Evolutionary conservation across 53 echinoderm and acorn worm species (phyloP), one percentile per base, ranked within the genome.

Genomic region (Antedon mediterranea): DNA sequence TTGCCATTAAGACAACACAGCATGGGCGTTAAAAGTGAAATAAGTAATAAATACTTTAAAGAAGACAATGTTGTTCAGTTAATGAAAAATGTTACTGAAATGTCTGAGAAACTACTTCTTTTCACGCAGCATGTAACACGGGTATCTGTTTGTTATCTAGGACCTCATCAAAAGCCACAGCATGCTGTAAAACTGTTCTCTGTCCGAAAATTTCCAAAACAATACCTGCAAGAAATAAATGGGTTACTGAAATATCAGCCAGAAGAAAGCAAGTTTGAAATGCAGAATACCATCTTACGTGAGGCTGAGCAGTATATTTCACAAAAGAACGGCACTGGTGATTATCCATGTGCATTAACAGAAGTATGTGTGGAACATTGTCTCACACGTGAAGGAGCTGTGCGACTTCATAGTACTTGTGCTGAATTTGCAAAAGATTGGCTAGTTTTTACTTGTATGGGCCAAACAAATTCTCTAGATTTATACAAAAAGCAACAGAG

Each of bases 81-180:
- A n/a, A n/a, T n/a, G n/a, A n/a, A n/a, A n/a, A n/a, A n/a, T n/a
- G n/a, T 41, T 41, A 41, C 5, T 41, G 41, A 41, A 41, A 41
- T 41, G 71, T n/a, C 80, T 27, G 81, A 82, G n/a, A n/a, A n/a
- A n/a, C n/a, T n/a, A n/a, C n/a, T n/a, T n/a, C n/a, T n/a, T n/a
- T n/a, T n/a, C n/a, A 95, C 97, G 20, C 85, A 88, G 73, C 87
- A 89, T 28, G 86, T 95, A n/a, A 76, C 74, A 33, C 76, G 89
- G 31, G 81, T 84, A 32, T 71, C 75, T 44, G 81, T 79, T 4
- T 71, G 43, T 79, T 32, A 75, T 0, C 32, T 75, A 20, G 28
- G 29, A 0, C 31, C 31, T n/a, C 34, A 42, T 3, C 4, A 71
- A 3, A 74, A 78, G 57, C 77, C 79, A 71, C 31, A 71, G 20